phyloP scores from a whole-genome alignment of 2,113 vertebrate genomes.

The Macrotis lagotis region DNA sequence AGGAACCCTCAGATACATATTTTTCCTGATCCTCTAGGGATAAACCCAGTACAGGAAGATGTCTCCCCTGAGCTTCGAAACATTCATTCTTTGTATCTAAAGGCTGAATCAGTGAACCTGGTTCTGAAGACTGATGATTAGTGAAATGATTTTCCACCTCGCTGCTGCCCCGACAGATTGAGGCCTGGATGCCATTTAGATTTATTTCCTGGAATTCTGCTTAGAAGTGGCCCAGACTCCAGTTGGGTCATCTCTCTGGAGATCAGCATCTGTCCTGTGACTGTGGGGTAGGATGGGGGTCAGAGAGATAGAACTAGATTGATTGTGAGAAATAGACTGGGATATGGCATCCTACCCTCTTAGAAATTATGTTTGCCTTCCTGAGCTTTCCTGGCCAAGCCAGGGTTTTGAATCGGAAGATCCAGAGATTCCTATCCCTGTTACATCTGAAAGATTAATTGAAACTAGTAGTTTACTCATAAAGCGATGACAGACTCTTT shows the following conservation, averaged over 20 bases:
- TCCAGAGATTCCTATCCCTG: not conserved
- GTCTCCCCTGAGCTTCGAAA: not conserved
- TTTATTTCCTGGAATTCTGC: not conserved
- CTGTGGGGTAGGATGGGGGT: not conserved
- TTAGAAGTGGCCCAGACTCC: not conserved
- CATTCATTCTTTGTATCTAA: not conserved
- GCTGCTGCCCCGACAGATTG: not conserved
- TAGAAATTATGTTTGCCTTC: not conserved
- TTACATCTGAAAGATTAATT: not conserved
- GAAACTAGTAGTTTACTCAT: not conserved
- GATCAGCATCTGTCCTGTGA: not conserved
- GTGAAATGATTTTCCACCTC: rapidly evolving
- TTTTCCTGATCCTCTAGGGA: not conserved
- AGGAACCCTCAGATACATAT: not conserved
- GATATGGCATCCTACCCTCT: not conserved
- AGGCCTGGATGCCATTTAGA: slow-evolving; percentile 4
- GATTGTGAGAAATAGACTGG: not conserved
- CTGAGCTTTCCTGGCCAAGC: not conserved
- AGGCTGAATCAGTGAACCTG: not conserved
- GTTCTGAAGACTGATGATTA: rapidly evolving
- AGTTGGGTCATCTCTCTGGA: not conserved
- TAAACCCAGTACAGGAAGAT: not conserved
- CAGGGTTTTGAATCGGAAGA: not conserved
- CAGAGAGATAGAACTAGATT: not conserved
- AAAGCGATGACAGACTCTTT: not conserved